These are phyloP conservation scores for Macrobrachium rosenbergii DNA, from an alignment of 1,140 invertebrate species.

Conservation along the genomic window DNA sequence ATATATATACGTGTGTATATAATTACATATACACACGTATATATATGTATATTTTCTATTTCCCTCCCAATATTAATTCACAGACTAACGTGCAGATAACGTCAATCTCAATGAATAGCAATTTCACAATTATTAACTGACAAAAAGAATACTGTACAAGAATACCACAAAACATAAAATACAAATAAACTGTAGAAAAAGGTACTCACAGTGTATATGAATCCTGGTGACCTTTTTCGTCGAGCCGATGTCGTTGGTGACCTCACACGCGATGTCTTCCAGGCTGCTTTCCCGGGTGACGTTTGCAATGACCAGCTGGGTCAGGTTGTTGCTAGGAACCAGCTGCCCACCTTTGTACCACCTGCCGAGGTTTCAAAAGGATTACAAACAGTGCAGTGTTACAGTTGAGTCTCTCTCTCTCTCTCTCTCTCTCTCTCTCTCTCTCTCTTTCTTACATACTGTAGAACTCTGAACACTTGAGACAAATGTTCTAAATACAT, in stretches of 20 bases:
- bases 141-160: background rate
- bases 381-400: too few species aligned
- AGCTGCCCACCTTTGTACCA: slow-evolving; percentile 41
- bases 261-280: slow-evolving; percentile 47
- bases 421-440: too few species aligned
- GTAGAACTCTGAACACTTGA: too few species aligned
- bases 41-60: too few species aligned
- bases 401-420: too few species aligned
- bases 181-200: background rate
- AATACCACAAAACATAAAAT: background rate
- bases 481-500: too few species aligned
- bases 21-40: too few species aligned
- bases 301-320: slow-evolving; percentile 31
- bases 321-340: slow-evolving; percentile 38
- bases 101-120: too few species aligned
- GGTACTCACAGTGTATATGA: slow-evolving; percentile 48
- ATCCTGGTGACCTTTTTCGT: slow-evolving; percentile 47
- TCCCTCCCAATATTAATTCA: too few species aligned
- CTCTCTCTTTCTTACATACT: too few species aligned
- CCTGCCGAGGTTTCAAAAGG: background rate
- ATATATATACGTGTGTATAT: too few species aligned
- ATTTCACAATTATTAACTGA: background rate
- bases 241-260: slow-evolving; percentile 43
- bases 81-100: too few species aligned
- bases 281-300: slow-evolving; percentile 46